Percentiles rank a stretch among this genome's conserved stretches.
Evolutionary conservation across 1,140 invertebrate genomes (phyloP).

Genomic region (Nasonia longicornis): DNA sequence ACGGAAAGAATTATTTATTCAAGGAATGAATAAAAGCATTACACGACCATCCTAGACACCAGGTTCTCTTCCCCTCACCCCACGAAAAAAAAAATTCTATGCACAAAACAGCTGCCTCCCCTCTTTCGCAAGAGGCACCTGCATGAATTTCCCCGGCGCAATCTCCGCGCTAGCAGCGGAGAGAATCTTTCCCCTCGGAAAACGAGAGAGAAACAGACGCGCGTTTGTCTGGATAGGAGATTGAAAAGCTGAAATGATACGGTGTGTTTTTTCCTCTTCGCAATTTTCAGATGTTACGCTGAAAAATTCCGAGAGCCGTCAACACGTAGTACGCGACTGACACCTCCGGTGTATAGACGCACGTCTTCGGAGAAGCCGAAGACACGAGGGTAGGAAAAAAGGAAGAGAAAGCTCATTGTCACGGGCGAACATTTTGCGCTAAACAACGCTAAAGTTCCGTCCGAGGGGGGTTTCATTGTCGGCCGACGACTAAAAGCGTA

Average conservation of each 20-base stretch:
- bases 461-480: constrained; percentile 21
- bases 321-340: neutral
- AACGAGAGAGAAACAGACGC: neutral
- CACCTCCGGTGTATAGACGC: neutral
- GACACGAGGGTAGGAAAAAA: neutral
- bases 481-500: constrained; percentile 33
- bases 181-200: neutral
- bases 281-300: neutral
- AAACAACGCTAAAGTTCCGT: constrained; percentile 26
- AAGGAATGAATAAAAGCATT: too few relatives aligned
- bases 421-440: constrained; percentile 5
- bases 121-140: neutral
- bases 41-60: too few relatives aligned
- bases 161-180: neutral
- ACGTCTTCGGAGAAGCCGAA: neutral
- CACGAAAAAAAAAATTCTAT: too few relatives aligned
- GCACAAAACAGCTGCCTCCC: neutral
- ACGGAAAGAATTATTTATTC: too few relatives aligned
- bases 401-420: constrained; percentile 16
- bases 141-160: neutral
- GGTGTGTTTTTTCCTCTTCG: neutral
- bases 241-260: neutral
- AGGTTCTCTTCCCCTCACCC: too few relatives aligned
- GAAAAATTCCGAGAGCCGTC: neutral
- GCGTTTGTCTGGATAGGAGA: neutral